Percentiles rank a stretch among this genome's conserved stretches.
Conservation (phyloP, 2,888 invertebrate genomes). For the Epinotia ramella region DNA sequence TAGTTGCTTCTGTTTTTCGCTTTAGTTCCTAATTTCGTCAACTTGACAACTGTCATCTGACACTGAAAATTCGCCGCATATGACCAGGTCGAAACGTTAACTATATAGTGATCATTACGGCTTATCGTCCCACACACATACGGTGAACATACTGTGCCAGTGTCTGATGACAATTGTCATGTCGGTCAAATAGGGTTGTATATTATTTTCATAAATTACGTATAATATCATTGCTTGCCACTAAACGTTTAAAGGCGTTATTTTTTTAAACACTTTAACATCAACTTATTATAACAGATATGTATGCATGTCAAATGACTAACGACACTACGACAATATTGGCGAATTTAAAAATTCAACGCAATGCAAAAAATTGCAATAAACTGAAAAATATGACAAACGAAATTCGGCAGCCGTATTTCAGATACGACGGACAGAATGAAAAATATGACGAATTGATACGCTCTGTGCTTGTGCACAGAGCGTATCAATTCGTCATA, state of each 20-base stretch:
- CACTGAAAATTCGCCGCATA: background rate
- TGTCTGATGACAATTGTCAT: background rate
- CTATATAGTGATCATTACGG: background rate
- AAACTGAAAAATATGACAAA: constrained; percentile 25
- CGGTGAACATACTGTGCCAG: too few relatives aligned
- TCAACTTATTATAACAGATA: constrained; percentile 79
- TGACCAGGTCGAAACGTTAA: too few relatives aligned
- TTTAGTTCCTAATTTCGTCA: background rate
- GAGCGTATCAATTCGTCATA: too few relatives aligned
- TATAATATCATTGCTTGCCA: constrained; percentile 38
- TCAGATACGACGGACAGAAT: constrained; percentile 20
- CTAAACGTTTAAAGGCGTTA: constrained; percentile 53
- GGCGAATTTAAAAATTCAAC: constrained; percentile 15
- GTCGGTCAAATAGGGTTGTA: background rate
- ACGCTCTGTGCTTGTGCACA: background rate
- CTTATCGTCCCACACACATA: background rate
- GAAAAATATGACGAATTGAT: constrained; percentile 18
- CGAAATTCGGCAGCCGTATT: constrained; percentile 1
- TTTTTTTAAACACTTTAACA: constrained; percentile 63
- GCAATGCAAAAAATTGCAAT: constrained; percentile 14
- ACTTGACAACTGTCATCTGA: background rate
- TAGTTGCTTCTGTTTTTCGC: background rate
- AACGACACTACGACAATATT: constrained; percentile 16
- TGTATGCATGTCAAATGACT: constrained; percentile 64
- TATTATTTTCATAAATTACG: background rate